Conservation (phyloP, 2,797 vertebrate species). For the Psittacula echo region DNA sequence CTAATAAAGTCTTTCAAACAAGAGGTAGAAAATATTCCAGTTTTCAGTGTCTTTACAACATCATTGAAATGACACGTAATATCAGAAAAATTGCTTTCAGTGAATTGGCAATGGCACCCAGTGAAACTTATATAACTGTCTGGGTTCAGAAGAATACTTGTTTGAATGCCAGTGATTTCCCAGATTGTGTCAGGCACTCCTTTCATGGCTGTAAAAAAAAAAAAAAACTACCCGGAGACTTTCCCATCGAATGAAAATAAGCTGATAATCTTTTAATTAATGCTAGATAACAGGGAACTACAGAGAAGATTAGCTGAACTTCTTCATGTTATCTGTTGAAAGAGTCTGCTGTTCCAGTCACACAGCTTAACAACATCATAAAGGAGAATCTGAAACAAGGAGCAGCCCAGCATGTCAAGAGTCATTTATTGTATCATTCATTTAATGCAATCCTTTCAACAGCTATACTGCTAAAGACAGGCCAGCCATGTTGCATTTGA, state of each 20-base stretch:
- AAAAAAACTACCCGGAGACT: not conserved
- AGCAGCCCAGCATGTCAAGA: constrained; percentile 48
- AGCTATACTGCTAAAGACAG: constrained; percentile 28
- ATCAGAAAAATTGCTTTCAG: constrained; percentile 4
- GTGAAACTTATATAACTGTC: constrained; percentile 60
- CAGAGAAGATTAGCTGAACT: constrained; percentile 25
- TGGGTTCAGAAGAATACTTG: constrained; percentile 56
- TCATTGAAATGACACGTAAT: not conserved
- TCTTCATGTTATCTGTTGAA: constrained; percentile 43
- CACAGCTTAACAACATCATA: constrained; percentile 50
- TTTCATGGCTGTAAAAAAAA: constrained; percentile 44
- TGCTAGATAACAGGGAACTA: constrained; percentile 48
- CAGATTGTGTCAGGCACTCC: constrained; percentile 59
- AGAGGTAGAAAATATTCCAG: not conserved
- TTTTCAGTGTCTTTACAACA: constrained; percentile 29
- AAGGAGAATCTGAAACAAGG: constrained; percentile 47
- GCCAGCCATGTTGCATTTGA: constrained; percentile 29
- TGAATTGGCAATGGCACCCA: constrained; percentile 45
- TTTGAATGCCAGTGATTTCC: constrained; percentile 62
- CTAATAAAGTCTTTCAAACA: constrained; percentile 13
- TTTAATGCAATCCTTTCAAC: constrained; percentile 52
- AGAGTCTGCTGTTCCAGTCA: constrained; percentile 37
- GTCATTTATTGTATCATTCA: constrained; percentile 38
- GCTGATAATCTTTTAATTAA: constrained; percentile 57
- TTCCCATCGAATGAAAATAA: constrained; percentile 59